A percentile compares a stretch with the other conserved stretches of the same genome.
phyloP scores from a whole-genome alignment of 2,113 vertebrate species.

The Pomatostomus ruficeps region DNA sequence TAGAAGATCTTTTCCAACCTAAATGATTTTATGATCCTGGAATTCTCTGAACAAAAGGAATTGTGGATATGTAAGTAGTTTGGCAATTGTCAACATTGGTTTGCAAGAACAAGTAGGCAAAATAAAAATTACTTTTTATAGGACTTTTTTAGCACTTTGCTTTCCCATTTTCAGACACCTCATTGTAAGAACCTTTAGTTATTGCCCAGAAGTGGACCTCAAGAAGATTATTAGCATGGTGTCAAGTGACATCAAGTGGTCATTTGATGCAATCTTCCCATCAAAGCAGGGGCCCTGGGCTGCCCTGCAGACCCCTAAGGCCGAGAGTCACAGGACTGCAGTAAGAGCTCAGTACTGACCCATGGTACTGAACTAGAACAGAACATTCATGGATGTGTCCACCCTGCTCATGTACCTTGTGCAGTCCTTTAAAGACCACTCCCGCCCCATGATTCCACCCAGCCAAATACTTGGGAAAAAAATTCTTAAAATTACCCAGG shows the following conservation, averaged over 20 bases:
- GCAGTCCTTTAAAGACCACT: not conserved
- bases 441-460: not conserved
- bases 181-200: not conserved
- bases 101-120: not conserved
- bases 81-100: not conserved
- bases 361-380: not conserved
- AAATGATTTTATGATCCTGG: not conserved
- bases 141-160: not conserved
- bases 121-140: not conserved
- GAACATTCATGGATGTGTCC: not conserved
- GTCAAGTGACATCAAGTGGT: conserved; percentile 43
- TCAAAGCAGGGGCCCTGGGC: not conserved
- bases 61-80: not conserved
- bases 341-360: not conserved
- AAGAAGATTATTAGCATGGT: not conserved
- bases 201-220: not conserved
- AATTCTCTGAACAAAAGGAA: not conserved
- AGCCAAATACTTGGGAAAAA: not conserved
- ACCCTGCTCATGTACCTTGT: not conserved
- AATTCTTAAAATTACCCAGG: not conserved
- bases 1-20: not conserved
- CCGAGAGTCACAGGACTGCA: not conserved
- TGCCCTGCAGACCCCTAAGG: not conserved
- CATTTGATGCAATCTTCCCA: not conserved
- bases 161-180: not conserved